A percentile compares a stretch with the other conserved stretches of the same genome.
phyloP scores from a whole-genome alignment of 2,113 vertebrate genomes.

The Nannobrachium achirus region DNA sequence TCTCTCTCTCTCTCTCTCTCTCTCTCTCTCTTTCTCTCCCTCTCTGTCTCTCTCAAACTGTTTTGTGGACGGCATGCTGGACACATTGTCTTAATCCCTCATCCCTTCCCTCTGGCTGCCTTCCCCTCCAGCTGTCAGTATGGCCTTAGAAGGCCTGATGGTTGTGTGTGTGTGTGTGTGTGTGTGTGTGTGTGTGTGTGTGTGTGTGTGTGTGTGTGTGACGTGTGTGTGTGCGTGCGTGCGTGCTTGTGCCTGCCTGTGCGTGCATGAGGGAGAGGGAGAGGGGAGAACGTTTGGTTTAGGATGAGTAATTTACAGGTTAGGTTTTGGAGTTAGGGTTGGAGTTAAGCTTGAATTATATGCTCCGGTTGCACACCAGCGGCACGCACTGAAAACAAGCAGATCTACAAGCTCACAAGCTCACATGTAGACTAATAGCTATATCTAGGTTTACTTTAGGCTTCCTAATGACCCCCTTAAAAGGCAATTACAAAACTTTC shows the following conservation, averaged over 20 bases:
- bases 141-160: slow-evolving; percentile 72
- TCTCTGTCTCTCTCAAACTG: slow-evolving; percentile 37
- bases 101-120: slow-evolving; percentile 57
- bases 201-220: background rate
- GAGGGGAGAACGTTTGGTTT: background rate
- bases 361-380: too few relatives aligned
- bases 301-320: too few relatives aligned
- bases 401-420: too few relatives aligned
- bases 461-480: too few relatives aligned
- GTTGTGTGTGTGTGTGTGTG: slow-evolving; percentile 1
- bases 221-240: background rate
- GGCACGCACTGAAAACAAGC: too few relatives aligned
- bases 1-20: slow-evolving; percentile 2
- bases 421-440: too few relatives aligned
- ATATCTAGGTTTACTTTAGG: too few relatives aligned
- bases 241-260: too few relatives aligned
- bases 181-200: background rate
- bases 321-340: too few relatives aligned
- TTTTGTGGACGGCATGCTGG: slow-evolving; percentile 47
- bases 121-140: slow-evolving; percentile 70
- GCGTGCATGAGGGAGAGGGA: background rate
- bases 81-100: slow-evolving; percentile 73
- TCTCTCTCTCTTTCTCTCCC: slow-evolving; percentile 12
- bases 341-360: too few relatives aligned
- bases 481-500: too few relatives aligned